Conservation (phyloP, 2,888 invertebrate species). For the Hirudinaria manillensis region DNA sequence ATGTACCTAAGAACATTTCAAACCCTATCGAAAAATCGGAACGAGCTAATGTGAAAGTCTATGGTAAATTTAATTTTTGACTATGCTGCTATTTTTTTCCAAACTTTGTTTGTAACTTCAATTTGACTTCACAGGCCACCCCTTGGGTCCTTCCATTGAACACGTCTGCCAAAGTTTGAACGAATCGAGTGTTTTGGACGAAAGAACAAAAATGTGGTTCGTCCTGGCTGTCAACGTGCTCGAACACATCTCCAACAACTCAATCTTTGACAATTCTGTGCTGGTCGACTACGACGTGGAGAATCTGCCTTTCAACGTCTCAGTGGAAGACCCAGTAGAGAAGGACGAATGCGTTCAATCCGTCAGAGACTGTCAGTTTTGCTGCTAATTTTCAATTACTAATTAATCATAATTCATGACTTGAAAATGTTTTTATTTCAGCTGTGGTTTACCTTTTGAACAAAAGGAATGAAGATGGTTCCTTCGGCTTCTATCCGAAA, state of each 20-base stretch:
- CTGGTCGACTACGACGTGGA: not conserved
- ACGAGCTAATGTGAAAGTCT: not conserved
- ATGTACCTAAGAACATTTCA: not conserved
- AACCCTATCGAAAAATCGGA: not conserved
- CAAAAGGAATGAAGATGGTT: not conserved
- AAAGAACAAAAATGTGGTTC: not conserved
- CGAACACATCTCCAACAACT: no score
- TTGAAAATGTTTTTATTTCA: no score
- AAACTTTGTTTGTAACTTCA: no score
- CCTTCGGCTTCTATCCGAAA: not conserved
- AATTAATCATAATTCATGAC: no score
- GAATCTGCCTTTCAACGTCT: not conserved
- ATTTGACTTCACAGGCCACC: no score
- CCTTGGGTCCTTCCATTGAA: no score
- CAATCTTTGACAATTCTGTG: not conserved
- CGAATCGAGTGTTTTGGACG: not conserved
- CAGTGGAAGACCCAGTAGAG: not conserved
- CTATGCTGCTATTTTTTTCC: no score
- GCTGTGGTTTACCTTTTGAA: not conserved
- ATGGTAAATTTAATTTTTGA: not conserved
- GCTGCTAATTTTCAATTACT: not conserved
- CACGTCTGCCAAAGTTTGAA: not conserved
- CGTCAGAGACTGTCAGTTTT: not conserved
- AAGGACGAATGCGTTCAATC: not conserved
- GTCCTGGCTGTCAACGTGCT: not conserved